Conservation (phyloP, 2,797 vertebrate genomes). For the Ctenosaura bakeri region DNA sequence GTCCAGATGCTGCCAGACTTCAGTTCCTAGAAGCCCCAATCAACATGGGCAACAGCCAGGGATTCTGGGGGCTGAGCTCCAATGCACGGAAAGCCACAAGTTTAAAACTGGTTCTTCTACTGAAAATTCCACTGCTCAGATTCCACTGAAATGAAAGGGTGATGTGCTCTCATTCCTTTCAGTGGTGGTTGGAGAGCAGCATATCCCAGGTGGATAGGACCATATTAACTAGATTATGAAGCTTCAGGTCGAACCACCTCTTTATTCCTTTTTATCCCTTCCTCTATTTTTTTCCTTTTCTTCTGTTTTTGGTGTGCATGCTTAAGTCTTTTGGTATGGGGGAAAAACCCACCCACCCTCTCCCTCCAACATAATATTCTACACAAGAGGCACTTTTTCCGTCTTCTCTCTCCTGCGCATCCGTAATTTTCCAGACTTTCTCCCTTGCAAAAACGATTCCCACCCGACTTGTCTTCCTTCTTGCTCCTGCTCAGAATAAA, state of each 20-base stretch:
- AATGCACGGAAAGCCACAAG: background rate
- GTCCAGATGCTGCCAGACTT: no score
- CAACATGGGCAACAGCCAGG: background rate
- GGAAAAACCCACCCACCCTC: background rate
- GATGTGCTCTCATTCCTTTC: background rate
- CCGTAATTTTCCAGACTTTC: background rate
- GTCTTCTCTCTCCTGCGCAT: background rate
- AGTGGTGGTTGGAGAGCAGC: background rate
- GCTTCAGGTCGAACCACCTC: background rate
- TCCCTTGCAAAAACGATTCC: background rate
- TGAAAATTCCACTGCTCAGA: background rate
- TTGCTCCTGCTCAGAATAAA: background rate
- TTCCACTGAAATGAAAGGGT: background rate
- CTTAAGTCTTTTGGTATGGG: slow-evolving; percentile 45
- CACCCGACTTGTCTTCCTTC: background rate
- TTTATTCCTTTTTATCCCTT: background rate
- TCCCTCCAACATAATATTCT: background rate
- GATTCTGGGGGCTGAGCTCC: background rate
- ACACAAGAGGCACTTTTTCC: slow-evolving; percentile 43
- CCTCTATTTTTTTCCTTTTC: background rate
- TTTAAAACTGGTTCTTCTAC: no score
- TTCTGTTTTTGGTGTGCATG: slow-evolving; percentile 36
- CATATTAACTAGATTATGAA: background rate
- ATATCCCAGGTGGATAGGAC: background rate
- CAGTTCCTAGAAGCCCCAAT: no score